A percentile compares a stretch with the other conserved stretches of the same genome.
These are phyloP conservation scores for Euphysa ruthae DNA, from an alignment of 30 jellyfish, hydroid and myxozoan genomes.

Conservation along the genomic window DNA sequence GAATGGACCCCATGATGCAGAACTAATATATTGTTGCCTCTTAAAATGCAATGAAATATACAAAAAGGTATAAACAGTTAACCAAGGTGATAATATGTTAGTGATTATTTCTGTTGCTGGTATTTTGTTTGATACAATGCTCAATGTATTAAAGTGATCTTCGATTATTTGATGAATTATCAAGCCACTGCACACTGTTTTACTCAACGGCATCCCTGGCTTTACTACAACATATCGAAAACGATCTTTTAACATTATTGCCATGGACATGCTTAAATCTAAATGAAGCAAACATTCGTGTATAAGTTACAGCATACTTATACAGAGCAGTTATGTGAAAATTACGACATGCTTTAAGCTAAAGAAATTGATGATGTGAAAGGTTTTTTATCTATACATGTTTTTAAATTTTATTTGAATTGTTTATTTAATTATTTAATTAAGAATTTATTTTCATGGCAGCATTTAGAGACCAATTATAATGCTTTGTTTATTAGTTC, in stretches of 20 bases:
- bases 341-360: no score
- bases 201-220: background rate
- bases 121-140: background rate
- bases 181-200: background rate
- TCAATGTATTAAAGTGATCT: background rate
- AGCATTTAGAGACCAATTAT: no score
- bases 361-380: no score
- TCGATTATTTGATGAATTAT: background rate
- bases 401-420: no score
- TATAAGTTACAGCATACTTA: no score
- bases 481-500: no score
- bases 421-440: no score
- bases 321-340: no score
- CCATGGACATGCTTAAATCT: background rate
- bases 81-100: background rate
- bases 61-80: background rate
- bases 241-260: background rate
- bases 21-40: background rate
- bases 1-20: slow-evolving; percentile 11
- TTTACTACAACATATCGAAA: background rate
- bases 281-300: background rate
- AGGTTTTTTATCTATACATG: no score
- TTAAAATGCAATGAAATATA: background rate
- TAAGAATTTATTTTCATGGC: no score
- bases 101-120: background rate